Conservation (phyloP, 2,888 invertebrate genomes). For the Sarcophaga carnaria region DNA sequence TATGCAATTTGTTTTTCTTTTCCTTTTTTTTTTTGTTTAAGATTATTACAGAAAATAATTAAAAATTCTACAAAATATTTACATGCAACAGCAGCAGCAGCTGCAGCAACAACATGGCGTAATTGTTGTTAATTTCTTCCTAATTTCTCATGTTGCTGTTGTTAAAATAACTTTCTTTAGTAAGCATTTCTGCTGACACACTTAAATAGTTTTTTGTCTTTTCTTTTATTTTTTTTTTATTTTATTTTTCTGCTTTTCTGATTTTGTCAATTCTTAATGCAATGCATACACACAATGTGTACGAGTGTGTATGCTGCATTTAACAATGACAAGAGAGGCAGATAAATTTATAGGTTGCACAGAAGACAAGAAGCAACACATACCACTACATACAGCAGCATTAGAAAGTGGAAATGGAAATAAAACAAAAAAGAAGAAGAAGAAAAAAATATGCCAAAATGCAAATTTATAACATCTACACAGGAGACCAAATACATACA, state of each 20-base stretch:
- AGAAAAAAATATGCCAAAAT: slow-evolving; percentile 55
- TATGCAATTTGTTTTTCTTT: no score
- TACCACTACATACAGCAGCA: not conserved
- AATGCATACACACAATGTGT: not conserved
- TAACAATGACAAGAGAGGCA: slow-evolving; percentile 28
- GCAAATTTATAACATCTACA: slow-evolving; percentile 59
- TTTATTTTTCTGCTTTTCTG: slow-evolving; percentile 26
- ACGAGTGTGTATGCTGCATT: not conserved
- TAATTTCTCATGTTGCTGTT: slow-evolving; percentile 10
- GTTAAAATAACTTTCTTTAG: not conserved
- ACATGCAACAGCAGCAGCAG: slow-evolving; percentile 19
- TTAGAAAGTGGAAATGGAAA: not conserved
- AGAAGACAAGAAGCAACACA: slow-evolving; percentile 12
- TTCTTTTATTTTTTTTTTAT: not conserved
- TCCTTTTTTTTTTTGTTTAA: not conserved
- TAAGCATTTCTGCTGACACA: slow-evolving; percentile 56
- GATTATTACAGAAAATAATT: slow-evolving; percentile 60
- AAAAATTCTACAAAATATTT: slow-evolving; percentile 51
- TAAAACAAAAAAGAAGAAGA: not conserved
- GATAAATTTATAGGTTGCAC: slow-evolving; percentile 30
- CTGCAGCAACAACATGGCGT: slow-evolving; percentile 52
- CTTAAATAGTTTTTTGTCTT: slow-evolving; percentile 34
- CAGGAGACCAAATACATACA: slow-evolving; percentile 32
- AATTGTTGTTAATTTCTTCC: slow-evolving; percentile 61
- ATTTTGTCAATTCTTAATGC: slow-evolving; percentile 5